Percentiles rank a stretch among this genome's conserved stretches.
These are phyloP conservation scores for Porites cylindrica DNA, from an alignment of 92 coral and sea anemone species.

Conservation along the genomic window DNA sequence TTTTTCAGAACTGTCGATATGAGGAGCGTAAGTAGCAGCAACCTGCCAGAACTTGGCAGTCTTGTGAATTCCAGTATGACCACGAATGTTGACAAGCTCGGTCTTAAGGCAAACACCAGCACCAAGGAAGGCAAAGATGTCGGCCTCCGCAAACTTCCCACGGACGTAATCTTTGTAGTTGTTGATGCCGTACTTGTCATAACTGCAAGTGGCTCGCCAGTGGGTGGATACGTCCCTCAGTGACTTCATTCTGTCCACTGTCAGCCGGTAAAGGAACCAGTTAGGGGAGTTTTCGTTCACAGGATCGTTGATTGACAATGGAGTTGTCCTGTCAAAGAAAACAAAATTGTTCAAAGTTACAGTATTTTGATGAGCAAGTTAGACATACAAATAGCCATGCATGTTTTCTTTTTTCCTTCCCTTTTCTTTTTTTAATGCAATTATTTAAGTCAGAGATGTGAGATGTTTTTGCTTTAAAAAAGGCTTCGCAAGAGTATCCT, in stretches of 20 bases:
- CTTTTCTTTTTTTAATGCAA: too few relatives aligned
- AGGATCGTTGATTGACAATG: constrained; percentile 2
- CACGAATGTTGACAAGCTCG: constrained; percentile 76
- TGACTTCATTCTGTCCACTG: not conserved
- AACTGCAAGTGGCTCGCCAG: constrained; percentile 81
- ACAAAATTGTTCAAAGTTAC: not conserved
- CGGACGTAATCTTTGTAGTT: constrained; percentile 76
- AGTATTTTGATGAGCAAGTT: too few relatives aligned
- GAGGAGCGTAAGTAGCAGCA: not conserved
- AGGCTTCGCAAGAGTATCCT: too few relatives aligned
- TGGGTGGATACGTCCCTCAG: constrained; percentile 43
- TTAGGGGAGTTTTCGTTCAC: constrained; percentile 26
- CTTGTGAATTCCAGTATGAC: constrained; percentile 53
- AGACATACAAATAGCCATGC: too few relatives aligned
- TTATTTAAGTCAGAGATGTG: too few relatives aligned
- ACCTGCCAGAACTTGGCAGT: constrained; percentile 68
- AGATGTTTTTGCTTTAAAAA: too few relatives aligned
- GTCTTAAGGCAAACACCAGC: constrained; percentile 59
- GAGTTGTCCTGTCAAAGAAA: not conserved
- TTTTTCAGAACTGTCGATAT: constrained; percentile 34
- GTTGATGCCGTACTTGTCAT: constrained; percentile 52
- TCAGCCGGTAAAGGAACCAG: constrained; percentile 23
- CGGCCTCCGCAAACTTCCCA: constrained; percentile 68
- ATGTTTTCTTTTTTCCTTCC: too few relatives aligned
- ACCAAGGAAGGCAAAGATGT: constrained; percentile 51